A percentile compares a stretch with the other conserved stretches of the same genome.
phyloP scores from a whole-genome alignment of 1,140 invertebrate species.

The Ericerus pela region DNA sequence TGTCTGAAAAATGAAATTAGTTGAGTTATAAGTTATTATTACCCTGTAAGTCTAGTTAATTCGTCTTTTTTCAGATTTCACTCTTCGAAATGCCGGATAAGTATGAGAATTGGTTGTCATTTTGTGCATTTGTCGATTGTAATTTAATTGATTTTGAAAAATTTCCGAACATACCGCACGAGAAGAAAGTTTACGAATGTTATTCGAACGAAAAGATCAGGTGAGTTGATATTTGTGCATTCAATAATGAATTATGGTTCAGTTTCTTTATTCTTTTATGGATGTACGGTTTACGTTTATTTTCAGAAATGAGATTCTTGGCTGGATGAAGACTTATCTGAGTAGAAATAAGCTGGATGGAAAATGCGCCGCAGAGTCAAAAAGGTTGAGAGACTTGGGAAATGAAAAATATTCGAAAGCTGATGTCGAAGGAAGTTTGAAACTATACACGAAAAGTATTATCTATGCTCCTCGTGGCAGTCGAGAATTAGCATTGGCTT shows the following conservation, averaged over 20 bases:
- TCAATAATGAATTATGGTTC: not conserved
- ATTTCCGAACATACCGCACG: not conserved
- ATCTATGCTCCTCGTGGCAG: constrained; percentile 27
- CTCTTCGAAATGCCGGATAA: no score
- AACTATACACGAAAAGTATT: constrained; percentile 31
- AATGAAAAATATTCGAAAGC: constrained; percentile 31
- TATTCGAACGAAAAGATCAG: not conserved
- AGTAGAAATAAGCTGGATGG: not conserved
- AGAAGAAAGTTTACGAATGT: not conserved
- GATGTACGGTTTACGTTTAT: not conserved
- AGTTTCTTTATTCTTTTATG: not conserved
- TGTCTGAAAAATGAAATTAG: no score
- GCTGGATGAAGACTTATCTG: not conserved
- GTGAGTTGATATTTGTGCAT: not conserved
- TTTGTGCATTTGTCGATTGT: no score
- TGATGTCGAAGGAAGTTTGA: constrained; percentile 27
- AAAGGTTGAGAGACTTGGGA: constrained; percentile 19
- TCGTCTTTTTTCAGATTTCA: no score
- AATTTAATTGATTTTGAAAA: no score
- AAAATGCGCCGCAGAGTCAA: not conserved
- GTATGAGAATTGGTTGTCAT: no score
- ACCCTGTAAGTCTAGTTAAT: no score
- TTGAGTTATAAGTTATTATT: no score
- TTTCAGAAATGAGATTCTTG: not conserved
- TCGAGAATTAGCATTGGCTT: constrained; percentile 30